Base-by-base conservation (phyloP, 2,797 vertebrate genomes). In the Arnoldichthys spilopterus region DNA sequence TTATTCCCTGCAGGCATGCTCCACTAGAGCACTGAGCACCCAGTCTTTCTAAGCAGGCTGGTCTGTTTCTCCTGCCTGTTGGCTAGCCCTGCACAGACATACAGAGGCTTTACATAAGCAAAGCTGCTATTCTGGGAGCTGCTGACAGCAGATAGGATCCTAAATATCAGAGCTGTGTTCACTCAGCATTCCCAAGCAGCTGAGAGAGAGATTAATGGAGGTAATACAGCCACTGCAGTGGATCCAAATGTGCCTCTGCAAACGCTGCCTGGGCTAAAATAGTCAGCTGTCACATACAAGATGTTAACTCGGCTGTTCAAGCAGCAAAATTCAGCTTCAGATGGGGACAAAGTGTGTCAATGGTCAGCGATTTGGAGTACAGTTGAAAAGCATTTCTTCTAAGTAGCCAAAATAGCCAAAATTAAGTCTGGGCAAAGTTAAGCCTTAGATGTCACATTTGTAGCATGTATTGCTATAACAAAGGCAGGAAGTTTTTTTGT, bases 101-200 rank as follows among this genome's bases (percentile, higher is more conserved):
- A 61, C 63, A 85, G 78, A 74, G 87, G 85, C 85, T 92, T 92
- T 88, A 89, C 70, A 87, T 87, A 89, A 91, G 82, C 81, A 85
- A 86, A 80, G 80, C 78, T 88, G 81, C 86, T 88, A 90, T 90
- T 92, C 87, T 80, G 86, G 83, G 84, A 82, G 71, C 79, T 84
- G 82, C 83, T 76, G 85, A 87, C 79, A 85, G 82, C 79, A 86
- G 87, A 90, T 85, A 84, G 86, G 87, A 89, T 87, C 82, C 86
- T 79, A 89, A 91, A 92, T 89, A 90, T 91, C 87, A 88, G 83
- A 84, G 81, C 79, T 74, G 76, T 76, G 82, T 87, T 90, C 80
- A 85, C 77, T 87, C 85, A 75, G 85, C 83, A 82, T 88, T 83
- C 82, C 86, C 84, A 79, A 84, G 84, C 87, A 90, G 86, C 84